Evolutionary conservation across 2,113 vertebrate species (phyloP).

Genomic region (Heterotis niloticus): DNA sequence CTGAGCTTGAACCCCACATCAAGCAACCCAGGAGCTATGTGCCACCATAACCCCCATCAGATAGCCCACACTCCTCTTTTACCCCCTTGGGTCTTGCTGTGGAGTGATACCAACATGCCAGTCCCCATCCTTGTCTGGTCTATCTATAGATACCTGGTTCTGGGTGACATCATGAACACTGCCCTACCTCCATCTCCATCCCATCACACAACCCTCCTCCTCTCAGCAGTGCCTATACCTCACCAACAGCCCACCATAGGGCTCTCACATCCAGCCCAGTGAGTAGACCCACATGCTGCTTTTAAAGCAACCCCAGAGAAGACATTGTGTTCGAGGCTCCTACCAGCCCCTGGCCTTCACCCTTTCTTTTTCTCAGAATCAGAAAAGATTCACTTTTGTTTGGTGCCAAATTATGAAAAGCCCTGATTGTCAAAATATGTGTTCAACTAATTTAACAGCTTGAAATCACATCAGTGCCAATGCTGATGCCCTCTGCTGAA

Average conservation of each 20-base stretch:
- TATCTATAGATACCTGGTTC: conserved; percentile 39
- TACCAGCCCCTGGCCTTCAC: too few relatives aligned
- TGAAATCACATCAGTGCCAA: conserved; percentile 33
- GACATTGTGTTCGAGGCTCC: conserved; percentile 25
- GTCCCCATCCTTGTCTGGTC: background rate
- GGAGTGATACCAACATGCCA: too few relatives aligned
- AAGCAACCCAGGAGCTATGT: too few relatives aligned
- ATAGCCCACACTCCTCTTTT: too few relatives aligned
- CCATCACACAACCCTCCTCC: background rate
- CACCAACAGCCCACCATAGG: background rate
- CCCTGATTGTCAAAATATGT: conserved; percentile 34
- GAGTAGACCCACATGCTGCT: conserved; percentile 63
- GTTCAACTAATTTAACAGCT: conserved; percentile 16
- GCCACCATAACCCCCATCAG: too few relatives aligned
- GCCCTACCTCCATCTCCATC: background rate
- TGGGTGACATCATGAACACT: conserved; percentile 34
- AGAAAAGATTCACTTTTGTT: conserved; percentile 19
- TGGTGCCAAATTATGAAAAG: conserved; percentile 13
- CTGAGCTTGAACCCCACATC: too few relatives aligned
- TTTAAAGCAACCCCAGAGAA: conserved; percentile 23
- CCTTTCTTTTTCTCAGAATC: conserved; percentile 21
- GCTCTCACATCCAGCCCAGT: background rate
- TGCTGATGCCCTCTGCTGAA: conserved; percentile 3
- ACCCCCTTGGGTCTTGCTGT: too few relatives aligned
- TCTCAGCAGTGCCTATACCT: background rate